Base-by-base conservation (phyloP, 2,888 invertebrate genomes). In the Priapulus caudatus region DNA sequence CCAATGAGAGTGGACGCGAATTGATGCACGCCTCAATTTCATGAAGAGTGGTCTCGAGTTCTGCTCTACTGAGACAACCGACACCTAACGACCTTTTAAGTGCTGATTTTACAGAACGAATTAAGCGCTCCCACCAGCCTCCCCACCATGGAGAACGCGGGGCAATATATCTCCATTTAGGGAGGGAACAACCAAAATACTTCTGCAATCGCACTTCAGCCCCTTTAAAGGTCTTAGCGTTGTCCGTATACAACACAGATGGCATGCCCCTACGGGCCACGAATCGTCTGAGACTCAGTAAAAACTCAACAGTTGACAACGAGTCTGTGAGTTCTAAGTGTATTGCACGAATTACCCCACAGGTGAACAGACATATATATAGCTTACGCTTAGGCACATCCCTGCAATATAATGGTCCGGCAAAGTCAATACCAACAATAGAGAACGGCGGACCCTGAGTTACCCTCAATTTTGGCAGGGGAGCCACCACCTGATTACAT, bases 121-220 rank as follows among this genome's bases (percentile, higher is more conserved):
- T 43, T 10, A 45, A 22, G 2, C 53, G 4, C 20, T 54, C 48
- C 43, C 22, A 52, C 23, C 23, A 54, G 4, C 54, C 54, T 16
- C 54, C 54, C 51, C 54, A 52, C 54, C 54, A 54, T 16, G 54
- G 50, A 21, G 55, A 15, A 4, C 51, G 4, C 4, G 54, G 50
- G 5, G 45, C 44, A 5, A 53, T 47, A 20, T 22, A 54, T 19
- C 45, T 48, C 54, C 54, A 54, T 2, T 43, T 33, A 3, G 52
- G 52, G 15, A 16, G 10, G 10, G 21, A 21, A 33, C 20, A 46
- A 3, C 52, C 52, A 52, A 20, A 50, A 3, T 3, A 5, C 16
- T 47, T 19, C 4, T 3, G 22, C 3, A 54, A n/a, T 21, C 23
- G 5, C 4, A 10, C n/a, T 24, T 54, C 50, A 24, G 48, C 45